Evolutionary conservation across 1,140 invertebrate species (phyloP), one percentile per base, ranked within the genome.

Genomic region (Physella acuta): DNA sequence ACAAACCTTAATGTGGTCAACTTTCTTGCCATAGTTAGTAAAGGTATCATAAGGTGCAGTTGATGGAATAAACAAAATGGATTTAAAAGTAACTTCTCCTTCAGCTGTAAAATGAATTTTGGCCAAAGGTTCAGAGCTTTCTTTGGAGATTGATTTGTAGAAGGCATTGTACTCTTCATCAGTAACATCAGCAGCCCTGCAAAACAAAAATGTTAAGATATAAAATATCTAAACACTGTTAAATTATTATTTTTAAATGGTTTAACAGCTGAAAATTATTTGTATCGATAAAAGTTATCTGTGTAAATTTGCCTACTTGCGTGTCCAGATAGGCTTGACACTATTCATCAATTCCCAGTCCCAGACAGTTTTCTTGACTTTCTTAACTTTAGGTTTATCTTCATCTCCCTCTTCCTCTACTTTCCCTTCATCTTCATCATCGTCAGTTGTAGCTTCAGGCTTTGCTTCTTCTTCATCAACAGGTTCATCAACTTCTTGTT

Each of bases 21-120:
- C 91, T 75, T 93, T 93, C 69, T 94, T 94, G 71, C 95, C 97
- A 81, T 98, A 98, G 81, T 91, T 91, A 83, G 95, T 95, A 88
- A 98, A 98, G 72, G 90, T 91, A 82, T 99, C 95, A n/a, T 90
- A 87, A 1, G 95, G 94, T 78, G 96, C 92, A 24, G 90, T 88
- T 83, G 91, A 91, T 4, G 97, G 96, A 58, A 99, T 90, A 84
- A 92, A 99, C 20, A 99, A 86, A 71, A 99, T 89, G 61, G 95
- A 93, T 85, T 98, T 98, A 88, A 99, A 99, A 1, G 94, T 96
- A 0, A 99, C 96, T 87, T 99, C 97, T 72, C 97, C 97, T 87
- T 99, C 97, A 56, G 97, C 97, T 55, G 95, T 90, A 85, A 99
- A 99, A 84, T 99, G 97, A n/a, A 92, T 91, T 76, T 94, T 92